Percentiles rank a stretch among this genome's conserved stretches.
Conservation (phyloP, 2,797 vertebrate species). For the Poecilia picta region DNA sequence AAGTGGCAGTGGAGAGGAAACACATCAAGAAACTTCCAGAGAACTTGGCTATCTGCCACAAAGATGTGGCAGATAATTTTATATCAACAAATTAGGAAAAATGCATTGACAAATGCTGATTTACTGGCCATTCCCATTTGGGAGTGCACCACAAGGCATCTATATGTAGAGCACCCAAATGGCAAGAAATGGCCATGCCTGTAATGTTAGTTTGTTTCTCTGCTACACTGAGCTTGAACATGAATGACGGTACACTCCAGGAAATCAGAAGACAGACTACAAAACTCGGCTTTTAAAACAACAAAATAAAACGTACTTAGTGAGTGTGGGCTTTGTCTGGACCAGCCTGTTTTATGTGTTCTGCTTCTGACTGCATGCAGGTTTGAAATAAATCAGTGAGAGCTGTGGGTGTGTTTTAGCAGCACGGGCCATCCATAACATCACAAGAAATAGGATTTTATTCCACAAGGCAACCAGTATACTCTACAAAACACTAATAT, state of each 20-base stretch:
- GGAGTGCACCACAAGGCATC: too few relatives aligned
- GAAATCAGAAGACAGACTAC: not conserved
- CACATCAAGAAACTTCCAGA: too few relatives aligned
- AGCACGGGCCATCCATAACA: not conserved
- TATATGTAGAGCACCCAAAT: too few relatives aligned
- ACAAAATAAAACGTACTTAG: not conserved
- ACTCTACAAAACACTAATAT: not conserved
- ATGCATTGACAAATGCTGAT: too few relatives aligned
- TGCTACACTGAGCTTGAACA: too few relatives aligned
- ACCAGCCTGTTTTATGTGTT: not conserved
- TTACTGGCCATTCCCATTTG: too few relatives aligned
- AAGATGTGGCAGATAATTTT: too few relatives aligned
- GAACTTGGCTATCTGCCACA: too few relatives aligned
- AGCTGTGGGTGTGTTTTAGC: not conserved
- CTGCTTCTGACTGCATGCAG: not conserved
- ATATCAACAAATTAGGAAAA: too few relatives aligned
- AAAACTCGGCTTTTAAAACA: not conserved
- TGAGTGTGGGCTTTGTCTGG: not conserved
- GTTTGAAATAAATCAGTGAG: not conserved
- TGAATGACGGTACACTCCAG: not conserved
- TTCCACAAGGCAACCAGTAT: not conserved
- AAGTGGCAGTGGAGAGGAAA: too few relatives aligned
- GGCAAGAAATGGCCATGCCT: too few relatives aligned
- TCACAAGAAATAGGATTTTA: not conserved
- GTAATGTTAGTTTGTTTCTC: too few relatives aligned